Base-by-base conservation (phyloP, 2,888 invertebrate genomes). In the Morinoia aosen region DNA sequence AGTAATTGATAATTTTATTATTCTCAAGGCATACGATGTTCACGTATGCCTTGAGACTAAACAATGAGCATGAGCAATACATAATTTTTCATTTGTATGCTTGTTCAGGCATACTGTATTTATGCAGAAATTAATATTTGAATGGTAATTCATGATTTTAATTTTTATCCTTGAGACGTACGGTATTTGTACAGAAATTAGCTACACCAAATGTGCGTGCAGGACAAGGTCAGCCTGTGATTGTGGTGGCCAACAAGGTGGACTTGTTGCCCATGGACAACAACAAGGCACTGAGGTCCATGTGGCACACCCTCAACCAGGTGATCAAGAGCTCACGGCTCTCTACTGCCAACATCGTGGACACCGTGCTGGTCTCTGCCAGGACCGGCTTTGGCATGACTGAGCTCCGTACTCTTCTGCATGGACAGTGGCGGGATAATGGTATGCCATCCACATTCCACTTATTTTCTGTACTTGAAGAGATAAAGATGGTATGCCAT, bases 361-460 rank as follows among this genome's bases (percentile, higher is more conserved):
- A 98, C 97, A 97, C 98, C 0, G 95, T 95, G 93, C 97, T 99
- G 0, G 98, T 99, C 97, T 99, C 99, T 95, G 99, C 99, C 0
- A 99, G 98, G 97, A 99, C 99, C 56, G 99, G 99, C 0, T 99
- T 98, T 97, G 99, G 99, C 40, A 98, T 99, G n/a, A 99, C 99
- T 97, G 98, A 98, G 94, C 98, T 99, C 10, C 98, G 99, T 56
- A 95, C 96, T 48, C 93, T 95, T 56, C 95, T 96, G 48, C 96
- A 96, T 39, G 88, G 88, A 48, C 61, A 96, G 19, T 96, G 96
- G 96, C 88, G 93, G n/a, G 95, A 40, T n/a, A 95, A 96, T 95
- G 96, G 96, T 96, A 58, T 33, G 95, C 39, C 10, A 39, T 16
- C 33, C 25, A 25, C 11, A 64, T 64, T 7, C 25, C 25, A n/a